Percentiles rank a stretch among this genome's conserved stretches.
Conservation (phyloP, 2,888 invertebrate genomes). For the Heteropelma amictum region DNA sequence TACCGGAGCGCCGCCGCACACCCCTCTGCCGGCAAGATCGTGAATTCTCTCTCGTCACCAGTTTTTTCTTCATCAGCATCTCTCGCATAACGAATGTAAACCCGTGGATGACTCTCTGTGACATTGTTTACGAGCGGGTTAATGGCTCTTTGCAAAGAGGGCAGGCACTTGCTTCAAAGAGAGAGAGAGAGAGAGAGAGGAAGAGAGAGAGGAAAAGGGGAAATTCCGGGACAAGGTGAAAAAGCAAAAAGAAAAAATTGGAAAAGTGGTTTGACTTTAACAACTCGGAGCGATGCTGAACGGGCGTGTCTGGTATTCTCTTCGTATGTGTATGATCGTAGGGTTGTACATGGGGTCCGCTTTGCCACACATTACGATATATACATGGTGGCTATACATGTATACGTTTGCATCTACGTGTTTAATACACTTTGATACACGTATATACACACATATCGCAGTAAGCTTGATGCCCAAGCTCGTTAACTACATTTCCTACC, state of each 20-base stretch:
- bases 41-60: constrained; percentile 34
- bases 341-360: constrained; percentile 20
- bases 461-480: constrained; percentile 38
- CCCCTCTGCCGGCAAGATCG: background rate
- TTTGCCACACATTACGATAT: background rate
- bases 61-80: constrained; percentile 35
- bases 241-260: constrained; percentile 6
- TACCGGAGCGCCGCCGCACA: background rate
- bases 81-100: constrained; percentile 34
- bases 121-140: constrained; percentile 50
- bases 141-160: constrained; percentile 29
- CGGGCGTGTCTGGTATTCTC: constrained; percentile 36
- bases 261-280: constrained; percentile 41
- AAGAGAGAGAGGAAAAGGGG: background rate
- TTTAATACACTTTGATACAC: constrained; percentile 2
- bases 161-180: constrained; percentile 9
- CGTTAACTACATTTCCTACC: constrained; percentile 33
- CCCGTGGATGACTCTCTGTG: no score
- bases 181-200: background rate
- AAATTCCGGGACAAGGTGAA: background rate
- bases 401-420: background rate
- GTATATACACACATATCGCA: background rate
- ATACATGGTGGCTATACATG: background rate
- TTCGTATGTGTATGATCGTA: constrained; percentile 31
- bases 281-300: constrained; percentile 41